A percentile compares a stretch with the other conserved stretches of the same genome.
phyloP scores from a whole-genome alignment of 2,113 vertebrate genomes.

The Protomyctophum bolini region DNA sequence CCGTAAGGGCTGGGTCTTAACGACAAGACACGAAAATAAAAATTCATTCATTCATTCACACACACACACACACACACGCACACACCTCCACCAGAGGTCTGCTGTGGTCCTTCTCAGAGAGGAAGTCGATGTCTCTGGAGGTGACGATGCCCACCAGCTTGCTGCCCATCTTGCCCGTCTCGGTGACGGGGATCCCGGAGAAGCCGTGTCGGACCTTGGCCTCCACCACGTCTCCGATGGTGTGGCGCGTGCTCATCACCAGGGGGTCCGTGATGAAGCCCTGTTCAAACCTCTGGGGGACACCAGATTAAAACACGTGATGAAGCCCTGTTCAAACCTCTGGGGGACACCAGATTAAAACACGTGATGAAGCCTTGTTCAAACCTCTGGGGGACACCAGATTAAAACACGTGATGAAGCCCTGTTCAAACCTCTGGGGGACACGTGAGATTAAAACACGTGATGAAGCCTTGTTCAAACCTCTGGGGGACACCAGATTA shows the following conservation, averaged over 20 bases:
- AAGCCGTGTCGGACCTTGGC: slow-evolving; percentile 92
- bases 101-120: slow-evolving; percentile 85
- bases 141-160: slow-evolving; percentile 92
- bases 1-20: too few relatives aligned
- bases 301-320: slow-evolving; percentile 36
- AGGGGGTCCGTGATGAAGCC: slow-evolving; percentile 93
- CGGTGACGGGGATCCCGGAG: slow-evolving; percentile 91
- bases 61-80: background rate
- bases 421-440: slow-evolving; percentile 85
- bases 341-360: slow-evolving; percentile 28
- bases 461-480: slow-evolving; percentile 93
- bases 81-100: slow-evolving; percentile 81
- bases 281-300: slow-evolving; percentile 83
- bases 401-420: slow-evolving; percentile 82
- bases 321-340: slow-evolving; percentile 91
- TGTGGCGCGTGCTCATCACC: slow-evolving; percentile 89
- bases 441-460: slow-evolving; percentile 27
- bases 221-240: slow-evolving; percentile 89
- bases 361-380: slow-evolving; percentile 92
- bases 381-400: slow-evolving; percentile 67
- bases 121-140: slow-evolving; percentile 92
- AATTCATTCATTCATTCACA: too few relatives aligned
- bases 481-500: slow-evolving; percentile 47
- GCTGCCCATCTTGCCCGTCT: slow-evolving; percentile 91
- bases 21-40: too few relatives aligned